Conservation (phyloP, 35 echinoderm and acorn worm species). For the Holothuria glaberrima region DNA sequence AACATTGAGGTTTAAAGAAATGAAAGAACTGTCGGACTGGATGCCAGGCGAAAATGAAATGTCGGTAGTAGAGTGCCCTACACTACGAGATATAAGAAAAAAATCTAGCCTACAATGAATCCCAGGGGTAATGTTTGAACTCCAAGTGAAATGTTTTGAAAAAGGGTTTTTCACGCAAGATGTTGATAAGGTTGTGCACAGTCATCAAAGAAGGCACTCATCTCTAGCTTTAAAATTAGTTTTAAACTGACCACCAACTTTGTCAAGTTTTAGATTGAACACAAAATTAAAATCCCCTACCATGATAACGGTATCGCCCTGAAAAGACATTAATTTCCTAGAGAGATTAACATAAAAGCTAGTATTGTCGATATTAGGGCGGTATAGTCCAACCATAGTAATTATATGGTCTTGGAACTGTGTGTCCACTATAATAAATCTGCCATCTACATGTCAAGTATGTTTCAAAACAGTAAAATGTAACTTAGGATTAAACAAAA, state of each 20-base stretch:
- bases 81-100: conserved; percentile 21
- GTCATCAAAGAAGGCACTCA: conserved; percentile 33
- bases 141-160: conserved; percentile 49
- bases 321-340: background rate
- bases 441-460: background rate
- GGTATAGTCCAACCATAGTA: conserved; percentile 18
- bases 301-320: conserved; percentile 38
- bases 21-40: conserved; percentile 25
- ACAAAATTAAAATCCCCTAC: conserved; percentile 48
- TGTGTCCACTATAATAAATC: conserved; percentile 16
- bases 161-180: conserved; percentile 40
- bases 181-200: conserved; percentile 13
- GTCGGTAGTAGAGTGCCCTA: background rate
- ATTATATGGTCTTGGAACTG: background rate
- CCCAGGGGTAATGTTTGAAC: conserved; percentile 35
- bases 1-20: background rate
- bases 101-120: conserved; percentile 48
- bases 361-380: conserved; percentile 6
- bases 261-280: conserved; percentile 13
- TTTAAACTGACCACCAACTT: background rate
- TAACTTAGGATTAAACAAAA: conserved; percentile 8
- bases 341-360: background rate
- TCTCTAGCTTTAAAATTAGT: conserved; percentile 42
- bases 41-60: background rate
- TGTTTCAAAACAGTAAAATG: conserved; percentile 9